Evolutionary conservation across 2,113 vertebrate genomes (phyloP).

Genomic region (Seriola quinqueradiata): DNA sequence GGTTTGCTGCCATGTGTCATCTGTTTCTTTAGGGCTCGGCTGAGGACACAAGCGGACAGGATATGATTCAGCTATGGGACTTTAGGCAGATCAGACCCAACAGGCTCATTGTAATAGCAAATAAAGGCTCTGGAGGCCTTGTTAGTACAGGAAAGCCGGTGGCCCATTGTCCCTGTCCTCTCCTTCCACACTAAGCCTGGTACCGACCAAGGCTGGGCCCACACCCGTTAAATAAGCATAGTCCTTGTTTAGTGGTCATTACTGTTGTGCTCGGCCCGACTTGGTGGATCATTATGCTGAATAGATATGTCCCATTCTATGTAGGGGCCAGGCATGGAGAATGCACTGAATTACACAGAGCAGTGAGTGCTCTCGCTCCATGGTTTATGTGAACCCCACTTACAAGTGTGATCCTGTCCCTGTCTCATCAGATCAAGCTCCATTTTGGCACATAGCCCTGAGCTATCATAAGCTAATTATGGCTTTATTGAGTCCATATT

Average conservation of each 20-base stretch:
- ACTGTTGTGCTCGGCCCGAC: conserved; percentile 47
- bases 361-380: conserved; percentile 24
- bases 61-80: conserved; percentile 74
- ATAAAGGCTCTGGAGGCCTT: conserved; percentile 58
- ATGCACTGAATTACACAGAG: conserved; percentile 51
- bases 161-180: conserved; percentile 49
- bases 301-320: conserved; percentile 48
- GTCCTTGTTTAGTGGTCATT: conserved; percentile 61
- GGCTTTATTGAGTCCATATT: conserved; percentile 39
- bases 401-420: conserved; percentile 22
- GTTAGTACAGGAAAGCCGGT: conserved; percentile 56
- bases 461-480: conserved; percentile 58
- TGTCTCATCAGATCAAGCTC: conserved; percentile 33
- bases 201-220: conserved; percentile 34
- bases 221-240: conserved; percentile 60
- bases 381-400: conserved; percentile 43
- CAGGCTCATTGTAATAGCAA: conserved; percentile 62
- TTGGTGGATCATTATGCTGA: conserved; percentile 49
- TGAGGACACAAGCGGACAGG: conserved; percentile 72
- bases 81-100: conserved; percentile 46
- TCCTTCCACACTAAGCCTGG: conserved; percentile 34
- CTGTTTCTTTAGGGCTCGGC: conserved; percentile 71
- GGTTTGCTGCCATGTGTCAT: conserved; percentile 70
- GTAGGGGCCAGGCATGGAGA: conserved; percentile 31
- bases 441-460: conserved; percentile 28